Percentiles rank a stretch among this genome's conserved stretches.
Conservation (phyloP, 2,113 vertebrate genomes). For the Trinectes maculatus region DNA sequence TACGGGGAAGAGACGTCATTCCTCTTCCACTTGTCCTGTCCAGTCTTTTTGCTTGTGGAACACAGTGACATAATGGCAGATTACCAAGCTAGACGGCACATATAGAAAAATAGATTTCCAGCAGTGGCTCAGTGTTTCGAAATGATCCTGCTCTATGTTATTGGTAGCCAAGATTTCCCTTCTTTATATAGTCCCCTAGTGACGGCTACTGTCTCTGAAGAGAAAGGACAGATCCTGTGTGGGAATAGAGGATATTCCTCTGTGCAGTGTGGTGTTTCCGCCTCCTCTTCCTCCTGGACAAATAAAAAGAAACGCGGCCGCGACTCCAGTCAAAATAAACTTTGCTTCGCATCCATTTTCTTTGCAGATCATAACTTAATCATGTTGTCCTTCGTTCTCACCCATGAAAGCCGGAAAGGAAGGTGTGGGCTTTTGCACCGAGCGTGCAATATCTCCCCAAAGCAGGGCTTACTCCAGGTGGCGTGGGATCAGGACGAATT, state of each 20-base stretch:
- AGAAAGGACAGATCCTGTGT: conserved; percentile 61
- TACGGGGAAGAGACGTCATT: conserved; percentile 34
- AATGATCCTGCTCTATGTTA: conserved; percentile 67
- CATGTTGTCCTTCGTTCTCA: conserved; percentile 62
- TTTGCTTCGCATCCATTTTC: conserved; percentile 59
- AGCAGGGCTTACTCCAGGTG: conserved; percentile 72
- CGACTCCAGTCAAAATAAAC: conserved; percentile 66
- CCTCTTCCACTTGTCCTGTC: conserved; percentile 42
- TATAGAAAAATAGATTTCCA: conserved; percentile 70
- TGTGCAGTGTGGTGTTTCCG: conserved; percentile 37
- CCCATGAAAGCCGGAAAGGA: conserved; percentile 41
- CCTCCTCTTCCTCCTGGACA: conserved; percentile 41
- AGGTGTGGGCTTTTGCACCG: conserved; percentile 47
- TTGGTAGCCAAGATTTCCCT: conserved; percentile 53
- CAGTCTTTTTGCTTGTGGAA: conserved; percentile 39
- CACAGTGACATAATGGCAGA: conserved; percentile 54
- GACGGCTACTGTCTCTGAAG: conserved; percentile 47
- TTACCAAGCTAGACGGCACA: conserved; percentile 45
- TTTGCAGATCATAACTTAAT: conserved; percentile 59
- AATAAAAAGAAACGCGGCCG: conserved; percentile 29
- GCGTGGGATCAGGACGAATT: conserved; percentile 58
- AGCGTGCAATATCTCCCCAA: conserved; percentile 43
- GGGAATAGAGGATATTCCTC: conserved; percentile 71
- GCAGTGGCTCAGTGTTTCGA: conserved; percentile 60
- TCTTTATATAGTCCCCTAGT: conserved; percentile 64